These are phyloP conservation scores for Lytechinus pictus DNA, from an alignment of 35 echinoderm and acorn worm genomes.

Conservation along the genomic window DNA sequence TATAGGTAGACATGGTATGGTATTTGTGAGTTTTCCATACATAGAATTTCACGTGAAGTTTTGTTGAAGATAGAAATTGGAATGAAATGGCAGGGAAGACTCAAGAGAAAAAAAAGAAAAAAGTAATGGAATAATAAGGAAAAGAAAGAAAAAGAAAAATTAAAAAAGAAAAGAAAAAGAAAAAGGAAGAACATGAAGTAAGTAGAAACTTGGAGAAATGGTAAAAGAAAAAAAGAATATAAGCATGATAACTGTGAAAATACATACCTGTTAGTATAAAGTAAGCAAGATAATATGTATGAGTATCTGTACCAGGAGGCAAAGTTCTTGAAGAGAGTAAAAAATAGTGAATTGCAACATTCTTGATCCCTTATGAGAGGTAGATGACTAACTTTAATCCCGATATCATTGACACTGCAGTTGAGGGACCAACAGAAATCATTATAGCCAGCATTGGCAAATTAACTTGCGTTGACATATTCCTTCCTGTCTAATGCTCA, in stretches of 20 bases:
- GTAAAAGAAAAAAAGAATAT: background rate
- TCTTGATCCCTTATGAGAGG: background rate
- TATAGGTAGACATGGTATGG: too few species aligned
- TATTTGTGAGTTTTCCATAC: too few species aligned
- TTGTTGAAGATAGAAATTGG: background rate
- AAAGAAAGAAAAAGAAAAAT: background rate
- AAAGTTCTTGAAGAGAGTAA: background rate
- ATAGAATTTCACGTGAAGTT: too few species aligned
- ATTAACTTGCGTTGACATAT: background rate
- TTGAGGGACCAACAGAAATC: background rate
- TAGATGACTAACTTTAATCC: background rate
- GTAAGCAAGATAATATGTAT: background rate
- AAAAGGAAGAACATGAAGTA: background rate
- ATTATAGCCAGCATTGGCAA: background rate
- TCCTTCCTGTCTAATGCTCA: background rate
- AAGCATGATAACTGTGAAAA: background rate
- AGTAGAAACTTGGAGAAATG: background rate
- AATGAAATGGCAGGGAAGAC: background rate
- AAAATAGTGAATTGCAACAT: background rate
- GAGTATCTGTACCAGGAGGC: background rate
- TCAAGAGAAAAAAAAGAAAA: background rate
- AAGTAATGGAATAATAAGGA: background rate
- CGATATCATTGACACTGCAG: conserved; percentile 1
- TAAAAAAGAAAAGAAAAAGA: too few species aligned
- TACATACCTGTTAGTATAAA: background rate